Conservation (phyloP, 2,113 vertebrate genomes). For the Tychaedon coryphoeus region DNA sequence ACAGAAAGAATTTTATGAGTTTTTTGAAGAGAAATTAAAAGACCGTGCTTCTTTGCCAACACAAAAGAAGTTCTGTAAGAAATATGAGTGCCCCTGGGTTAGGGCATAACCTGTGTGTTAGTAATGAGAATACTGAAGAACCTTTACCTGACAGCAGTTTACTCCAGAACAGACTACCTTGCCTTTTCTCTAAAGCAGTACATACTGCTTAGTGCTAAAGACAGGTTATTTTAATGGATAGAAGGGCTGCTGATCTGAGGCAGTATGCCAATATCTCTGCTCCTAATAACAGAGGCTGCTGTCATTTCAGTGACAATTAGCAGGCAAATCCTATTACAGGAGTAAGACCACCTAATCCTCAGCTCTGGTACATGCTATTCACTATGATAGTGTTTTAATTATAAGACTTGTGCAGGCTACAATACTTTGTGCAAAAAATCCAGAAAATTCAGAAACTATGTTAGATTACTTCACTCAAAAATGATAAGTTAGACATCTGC, state of each 20-base stretch:
- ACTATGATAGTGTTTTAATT: neutral
- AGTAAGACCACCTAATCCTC: slow-evolving; percentile 33
- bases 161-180: neutral
- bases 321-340: slow-evolving; percentile 40
- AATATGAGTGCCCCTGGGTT: neutral
- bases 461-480: neutral
- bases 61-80: neutral
- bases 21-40: neutral
- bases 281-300: neutral
- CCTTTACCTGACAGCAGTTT: neutral
- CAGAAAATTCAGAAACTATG: neutral
- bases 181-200: neutral
- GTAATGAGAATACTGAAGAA: neutral
- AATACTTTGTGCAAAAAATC: neutral
- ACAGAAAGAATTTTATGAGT: neutral
- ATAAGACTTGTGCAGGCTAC: neutral
- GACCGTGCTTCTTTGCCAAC: neutral
- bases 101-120: neutral
- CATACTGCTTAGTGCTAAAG: neutral
- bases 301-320: slow-evolving; percentile 30
- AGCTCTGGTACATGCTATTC: neutral
- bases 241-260: neutral
- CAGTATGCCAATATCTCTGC: neutral
- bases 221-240: neutral
- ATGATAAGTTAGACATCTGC: neutral